phyloP scores from a whole-genome alignment of 1,140 invertebrate species.

The Pristionchus pacificus region DNA sequence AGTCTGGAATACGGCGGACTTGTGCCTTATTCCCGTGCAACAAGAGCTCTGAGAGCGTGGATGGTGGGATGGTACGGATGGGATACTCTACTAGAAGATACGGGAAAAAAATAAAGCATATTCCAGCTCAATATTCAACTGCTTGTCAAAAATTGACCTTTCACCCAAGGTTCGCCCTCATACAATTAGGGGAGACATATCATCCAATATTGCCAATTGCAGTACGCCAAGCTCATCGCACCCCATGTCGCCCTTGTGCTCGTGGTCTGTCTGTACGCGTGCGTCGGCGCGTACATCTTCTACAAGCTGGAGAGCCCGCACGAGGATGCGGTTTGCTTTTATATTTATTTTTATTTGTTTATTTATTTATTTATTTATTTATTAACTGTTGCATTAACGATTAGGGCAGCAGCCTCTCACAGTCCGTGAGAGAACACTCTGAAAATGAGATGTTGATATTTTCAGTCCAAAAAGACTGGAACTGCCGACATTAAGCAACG shows the following conservation, averaged over 20 bases:
- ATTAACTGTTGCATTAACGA: conserved; percentile 44
- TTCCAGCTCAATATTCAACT: too few relatives aligned
- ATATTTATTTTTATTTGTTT: conserved; percentile 49
- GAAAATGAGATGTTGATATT: conserved; percentile 68
- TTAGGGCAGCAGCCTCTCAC: too few relatives aligned
- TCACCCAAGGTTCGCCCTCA: too few relatives aligned
- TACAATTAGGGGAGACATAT: conserved; percentile 13
- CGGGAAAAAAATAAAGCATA: neutral
- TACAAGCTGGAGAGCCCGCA: conserved; percentile 75
- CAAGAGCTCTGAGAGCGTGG: too few relatives aligned
- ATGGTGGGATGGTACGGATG: too few relatives aligned
- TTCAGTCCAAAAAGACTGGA: conserved; percentile 47
- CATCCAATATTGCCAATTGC: conserved; percentile 14
- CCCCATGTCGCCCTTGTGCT: conserved; percentile 82
- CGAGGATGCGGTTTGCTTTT: conserved; percentile 62
- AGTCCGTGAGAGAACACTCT: conserved; percentile 70
- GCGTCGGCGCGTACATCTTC: conserved; percentile 89
- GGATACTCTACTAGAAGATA: too few relatives aligned
- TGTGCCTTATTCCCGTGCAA: too few relatives aligned
- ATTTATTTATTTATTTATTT: conserved; percentile 37
- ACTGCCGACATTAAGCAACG: conserved; percentile 35
- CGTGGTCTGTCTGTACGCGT: conserved; percentile 86
- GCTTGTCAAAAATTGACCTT: too few relatives aligned
- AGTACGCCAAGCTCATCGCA: conserved; percentile 53
- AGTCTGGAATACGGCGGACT: too few relatives aligned